Evolutionary conservation across 2,113 vertebrate species (phyloP), one percentile per base, ranked within the genome.

Genomic region (Balaeniceps rex): DNA sequence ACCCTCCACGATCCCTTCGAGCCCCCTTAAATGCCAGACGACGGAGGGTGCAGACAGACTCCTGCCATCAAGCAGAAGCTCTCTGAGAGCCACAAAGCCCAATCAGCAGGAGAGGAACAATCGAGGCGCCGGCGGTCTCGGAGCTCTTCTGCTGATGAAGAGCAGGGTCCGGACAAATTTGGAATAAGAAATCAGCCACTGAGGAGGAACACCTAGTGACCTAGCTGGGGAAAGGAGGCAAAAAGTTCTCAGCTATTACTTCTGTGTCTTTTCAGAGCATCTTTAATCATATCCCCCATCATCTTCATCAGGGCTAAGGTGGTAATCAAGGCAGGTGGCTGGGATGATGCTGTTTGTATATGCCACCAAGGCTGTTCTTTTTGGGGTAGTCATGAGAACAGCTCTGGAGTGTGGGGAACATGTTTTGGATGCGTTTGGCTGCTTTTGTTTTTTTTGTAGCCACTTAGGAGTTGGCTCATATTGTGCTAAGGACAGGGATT

Each of bases 91-190:
- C 87, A 75, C 93, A 91, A 94, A 97, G 97, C 97, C 94, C 98
- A 98, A 98, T 98, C 98, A 98, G 96, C 93, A 87, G 91, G 86
- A 98, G 97, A 97, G 96, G 96, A 97, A 93, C 97, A 92, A 96
- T 95, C 38, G 52, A 74, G 86, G 90, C n/a, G 57, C 93, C 51
- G 58, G 66, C 87, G 66, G 96, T 55, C 87, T 79, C 63, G 0
- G 91, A 92, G 91, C 97, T 97, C 98, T 95, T 96, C 54, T 89
- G 91, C 89, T 98, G 97, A 98, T 98, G 97, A 98, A 96, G 96
- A 97, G 95, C 64, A 31, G 58, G 47, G 54, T 36, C 77, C 3
- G 7, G 93, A 96, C 17, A 84, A 84, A 86, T 60, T 14, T 19
- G 64, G 98, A 97, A 97, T 98, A 88, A 95, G 79, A 97, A 98